Percentiles rank a stretch among this genome's conserved stretches.
Conservation (phyloP, 2,888 invertebrate species). For the Liposcelis brunnea region DNA sequence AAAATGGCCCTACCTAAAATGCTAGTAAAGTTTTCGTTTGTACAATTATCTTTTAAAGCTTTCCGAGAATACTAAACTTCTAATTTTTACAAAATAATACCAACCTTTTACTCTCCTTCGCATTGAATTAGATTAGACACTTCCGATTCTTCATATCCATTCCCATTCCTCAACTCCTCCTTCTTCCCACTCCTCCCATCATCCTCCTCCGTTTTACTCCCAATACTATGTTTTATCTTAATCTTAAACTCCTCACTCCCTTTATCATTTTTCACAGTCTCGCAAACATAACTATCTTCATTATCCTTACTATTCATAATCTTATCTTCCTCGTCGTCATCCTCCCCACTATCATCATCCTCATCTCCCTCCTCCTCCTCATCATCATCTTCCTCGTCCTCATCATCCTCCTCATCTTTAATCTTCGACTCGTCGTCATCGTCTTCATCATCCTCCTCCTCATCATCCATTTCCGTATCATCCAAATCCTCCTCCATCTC, state of each 20-base stretch:
- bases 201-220: slow-evolving; percentile 20
- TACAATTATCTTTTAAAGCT: too few species aligned
- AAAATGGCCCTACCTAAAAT: too few species aligned
- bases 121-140: too few species aligned
- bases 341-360: slow-evolving; percentile 3
- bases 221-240: slow-evolving; percentile 5
- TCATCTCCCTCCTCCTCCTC: slow-evolving; percentile 12
- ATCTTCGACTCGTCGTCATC: slow-evolving; percentile 12
- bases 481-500: slow-evolving; percentile 11
- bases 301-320: slow-evolving; percentile 20
- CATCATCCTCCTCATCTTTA: slow-evolving; percentile 14
- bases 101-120: too few species aligned
- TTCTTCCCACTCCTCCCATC: slow-evolving; percentile 25
- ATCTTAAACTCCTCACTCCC: background rate
- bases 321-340: slow-evolving; percentile 20
- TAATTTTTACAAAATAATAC: too few species aligned
- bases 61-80: too few species aligned
- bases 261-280: background rate
- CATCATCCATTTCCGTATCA: slow-evolving; percentile 13
- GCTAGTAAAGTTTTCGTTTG: too few species aligned
- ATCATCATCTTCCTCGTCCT: slow-evolving; percentile 15
- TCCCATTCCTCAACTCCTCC: slow-evolving; percentile 15
- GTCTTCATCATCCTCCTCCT: slow-evolving; percentile 8
- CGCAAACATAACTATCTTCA: slow-evolving; percentile 3
- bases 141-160: too few species aligned